Conservation (phyloP, 2,797 vertebrate species). For the Sebastes diploproa region DNA sequence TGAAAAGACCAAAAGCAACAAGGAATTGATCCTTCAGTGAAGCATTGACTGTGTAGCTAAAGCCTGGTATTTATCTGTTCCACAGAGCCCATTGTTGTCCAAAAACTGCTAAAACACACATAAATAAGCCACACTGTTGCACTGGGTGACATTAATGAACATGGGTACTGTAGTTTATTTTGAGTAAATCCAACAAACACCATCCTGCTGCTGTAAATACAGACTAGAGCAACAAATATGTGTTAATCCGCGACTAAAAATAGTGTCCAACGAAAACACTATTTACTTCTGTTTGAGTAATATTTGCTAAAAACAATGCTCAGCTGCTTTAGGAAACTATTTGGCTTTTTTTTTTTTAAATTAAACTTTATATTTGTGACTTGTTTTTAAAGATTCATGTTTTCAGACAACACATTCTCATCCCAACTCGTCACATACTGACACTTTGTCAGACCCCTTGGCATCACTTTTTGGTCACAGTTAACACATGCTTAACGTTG, state of each 20-base stretch:
- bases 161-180: neutral
- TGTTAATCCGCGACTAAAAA: neutral
- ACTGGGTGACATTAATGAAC: neutral
- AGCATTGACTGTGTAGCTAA: neutral
- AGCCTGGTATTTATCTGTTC: neutral
- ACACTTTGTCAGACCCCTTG: too few species aligned
- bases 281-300: neutral
- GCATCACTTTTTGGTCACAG: rapidly evolving
- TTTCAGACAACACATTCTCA: too few species aligned
- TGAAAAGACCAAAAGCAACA: too few species aligned
- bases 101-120: neutral
- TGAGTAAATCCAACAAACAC: neutral
- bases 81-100: neutral
- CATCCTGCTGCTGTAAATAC: neutral
- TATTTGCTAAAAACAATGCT: neutral
- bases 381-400: too few species aligned
- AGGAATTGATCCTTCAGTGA: neutral
- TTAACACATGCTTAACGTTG: too few species aligned
- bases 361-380: too few species aligned
- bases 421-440: too few species aligned
- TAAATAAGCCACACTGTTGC: neutral
- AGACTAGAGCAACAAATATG: neutral
- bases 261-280: neutral
- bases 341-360: too few species aligned
- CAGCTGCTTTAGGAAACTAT: too few species aligned